Base-by-base conservation (phyloP, 2,113 vertebrate genomes). In the Phalacrocorax pelagicus region DNA sequence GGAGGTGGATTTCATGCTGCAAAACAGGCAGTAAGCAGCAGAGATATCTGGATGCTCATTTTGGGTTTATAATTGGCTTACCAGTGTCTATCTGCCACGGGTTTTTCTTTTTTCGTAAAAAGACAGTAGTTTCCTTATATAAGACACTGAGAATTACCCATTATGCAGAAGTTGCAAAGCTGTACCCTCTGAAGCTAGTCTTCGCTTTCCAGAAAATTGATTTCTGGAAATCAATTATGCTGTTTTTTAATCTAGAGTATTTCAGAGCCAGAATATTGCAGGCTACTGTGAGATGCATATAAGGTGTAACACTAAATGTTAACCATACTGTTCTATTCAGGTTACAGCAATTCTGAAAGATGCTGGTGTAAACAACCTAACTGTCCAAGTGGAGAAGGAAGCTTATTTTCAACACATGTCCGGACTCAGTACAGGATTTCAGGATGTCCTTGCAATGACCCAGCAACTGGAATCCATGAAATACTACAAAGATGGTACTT, bases 321-420 rank as follows among this genome's bases (percentile, higher is more conserved):
- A 81, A 70, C 51, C 3, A 1, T 65, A 8, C 24, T 63, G 9
- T 90, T 63, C 10, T 79, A 7, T 40, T 36, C 92, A 99, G 99
- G 99, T 99, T 89, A 99, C 99, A 55, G 98, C 99, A 18, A 97
- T 99, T 93, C 96, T 99, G 94, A 99, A 99, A 98, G 99, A 99
- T 82, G 99, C 98, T 8, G 99, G 99, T 2, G 99, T 99, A 84
- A 99, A 99, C 85, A 99, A 99, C 67, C 97, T 99, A 92, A 99
- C 99, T 7, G 98, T 99, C n/a, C 99, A 99, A 96, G 99, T 99
- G 96, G 99, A 99, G 97, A 99, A 99, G 97, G 99, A 99, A 82
- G 99, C 99, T 8, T 99, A 99, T 97, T 99, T 99, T 97, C 99
- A 99, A 94, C 99, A 99, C 94, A 99, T 99, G 99, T 99, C 99